These are phyloP conservation scores for Pachyseris speciosa DNA, from an alignment of 64 coral and sea anemone genomes.

Conservation along the genomic window DNA sequence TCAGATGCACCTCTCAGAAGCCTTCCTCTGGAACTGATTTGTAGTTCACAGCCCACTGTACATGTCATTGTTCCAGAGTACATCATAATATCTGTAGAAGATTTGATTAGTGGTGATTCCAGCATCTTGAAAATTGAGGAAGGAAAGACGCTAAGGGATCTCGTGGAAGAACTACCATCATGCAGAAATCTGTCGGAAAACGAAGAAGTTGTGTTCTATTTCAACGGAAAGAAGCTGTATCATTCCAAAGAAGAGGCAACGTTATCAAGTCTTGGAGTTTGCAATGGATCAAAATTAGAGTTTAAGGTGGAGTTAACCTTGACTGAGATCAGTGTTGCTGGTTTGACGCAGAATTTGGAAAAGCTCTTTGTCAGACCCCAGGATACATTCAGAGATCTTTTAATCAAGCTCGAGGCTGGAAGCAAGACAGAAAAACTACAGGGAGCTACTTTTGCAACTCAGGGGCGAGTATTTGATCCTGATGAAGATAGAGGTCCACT, in stretches of 20 bases:
- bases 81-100: background rate
- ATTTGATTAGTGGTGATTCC: background rate
- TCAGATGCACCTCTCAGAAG: background rate
- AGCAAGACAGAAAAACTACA: background rate
- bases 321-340: too few relatives aligned
- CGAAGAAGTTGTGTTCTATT: background rate
- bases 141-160: background rate
- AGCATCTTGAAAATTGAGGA: background rate
- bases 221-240: background rate
- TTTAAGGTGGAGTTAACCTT: too few relatives aligned
- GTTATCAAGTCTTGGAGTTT: slow-evolving; percentile 7
- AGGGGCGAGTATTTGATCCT: background rate
- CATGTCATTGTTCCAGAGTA: background rate
- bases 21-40: background rate
- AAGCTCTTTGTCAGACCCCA: background rate
- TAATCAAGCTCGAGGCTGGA: background rate
- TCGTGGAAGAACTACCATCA: background rate
- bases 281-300: background rate
- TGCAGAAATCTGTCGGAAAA: background rate
- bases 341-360: too few relatives aligned
- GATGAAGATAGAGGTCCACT: background rate
- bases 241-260: background rate
- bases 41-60: background rate
- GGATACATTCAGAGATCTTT: slow-evolving; percentile 13
- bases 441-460: background rate